Conservation (phyloP, 2,797 vertebrate genomes). For the Fistularia commersonii region DNA sequence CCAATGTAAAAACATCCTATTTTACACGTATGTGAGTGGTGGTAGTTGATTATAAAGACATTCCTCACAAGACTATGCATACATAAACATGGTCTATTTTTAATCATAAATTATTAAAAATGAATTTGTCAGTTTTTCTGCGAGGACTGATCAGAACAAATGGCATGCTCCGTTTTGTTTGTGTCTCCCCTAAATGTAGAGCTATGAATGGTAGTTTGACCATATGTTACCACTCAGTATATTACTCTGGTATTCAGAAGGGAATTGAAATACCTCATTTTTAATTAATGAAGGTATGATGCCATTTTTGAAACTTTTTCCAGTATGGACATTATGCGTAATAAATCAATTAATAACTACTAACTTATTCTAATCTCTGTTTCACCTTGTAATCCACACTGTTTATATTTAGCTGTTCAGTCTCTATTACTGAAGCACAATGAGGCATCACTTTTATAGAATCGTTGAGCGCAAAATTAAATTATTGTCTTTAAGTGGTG, state of each 20-base stretch:
- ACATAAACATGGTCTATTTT: no score
- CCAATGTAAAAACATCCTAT: no score
- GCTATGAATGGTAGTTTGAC: constrained; percentile 38
- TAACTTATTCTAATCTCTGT: constrained; percentile 21
- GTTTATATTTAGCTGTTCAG: constrained; percentile 2
- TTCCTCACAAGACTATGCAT: no score
- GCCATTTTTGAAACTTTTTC: constrained; percentile 8
- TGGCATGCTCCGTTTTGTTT: constrained; percentile 2
- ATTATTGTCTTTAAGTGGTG: no score
- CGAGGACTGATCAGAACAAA: constrained; percentile 3
- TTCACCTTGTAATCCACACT: constrained; percentile 5
- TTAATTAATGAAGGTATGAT: not conserved
- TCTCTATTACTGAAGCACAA: no score
- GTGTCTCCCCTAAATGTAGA: constrained; percentile 3
- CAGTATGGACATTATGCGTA: constrained; percentile 7
- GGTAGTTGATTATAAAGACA: no score
- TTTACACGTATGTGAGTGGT: no score
- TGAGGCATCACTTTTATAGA: no score
- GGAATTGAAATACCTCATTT: constrained; percentile 10
- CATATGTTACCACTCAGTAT: constrained; percentile 20
- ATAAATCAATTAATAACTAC: constrained; percentile 21
- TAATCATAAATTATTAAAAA: no score
- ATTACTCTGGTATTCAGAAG: constrained; percentile 8
- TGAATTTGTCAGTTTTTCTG: no score
- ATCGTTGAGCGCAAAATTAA: no score